A percentile compares a stretch with the other conserved stretches of the same genome.
These are phyloP conservation scores for Larimichthys crocea DNA, from an alignment of 2,113 vertebrate species.

Conservation along the genomic window DNA sequence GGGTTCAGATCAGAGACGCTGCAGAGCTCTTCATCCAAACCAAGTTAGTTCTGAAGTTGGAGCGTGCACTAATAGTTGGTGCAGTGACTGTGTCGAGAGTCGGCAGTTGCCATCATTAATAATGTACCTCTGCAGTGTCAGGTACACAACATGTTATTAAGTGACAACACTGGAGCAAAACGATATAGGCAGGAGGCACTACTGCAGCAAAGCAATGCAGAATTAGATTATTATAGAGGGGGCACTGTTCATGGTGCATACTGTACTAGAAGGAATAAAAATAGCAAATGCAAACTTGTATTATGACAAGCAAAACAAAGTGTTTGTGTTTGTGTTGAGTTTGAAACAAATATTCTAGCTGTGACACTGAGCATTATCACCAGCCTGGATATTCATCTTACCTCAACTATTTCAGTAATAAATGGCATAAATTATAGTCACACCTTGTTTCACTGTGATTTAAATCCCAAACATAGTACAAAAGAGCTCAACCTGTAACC, in stretches of 20 bases:
- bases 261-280: background rate
- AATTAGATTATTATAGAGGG: background rate
- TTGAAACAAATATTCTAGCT: too few relatives aligned
- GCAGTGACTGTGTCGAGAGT: background rate
- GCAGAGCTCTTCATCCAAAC: too few relatives aligned
- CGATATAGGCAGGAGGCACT: background rate
- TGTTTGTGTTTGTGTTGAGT: too few relatives aligned
- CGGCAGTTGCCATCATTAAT: background rate
- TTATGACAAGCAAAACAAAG: too few relatives aligned
- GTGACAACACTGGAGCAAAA: background rate
- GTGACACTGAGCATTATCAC: background rate
- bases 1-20: too few relatives aligned
- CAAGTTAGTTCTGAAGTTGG: too few relatives aligned
- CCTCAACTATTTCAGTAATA: background rate
- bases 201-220: background rate
- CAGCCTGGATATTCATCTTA: background rate
- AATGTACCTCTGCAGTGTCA: background rate
- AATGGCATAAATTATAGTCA: background rate
- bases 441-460: background rate
- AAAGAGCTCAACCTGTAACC: background rate
- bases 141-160: background rate
- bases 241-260: background rate
- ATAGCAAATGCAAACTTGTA: background rate
- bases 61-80: background rate
- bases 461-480: background rate